A percentile compares a stretch with the other conserved stretches of the same genome.
These are phyloP conservation scores for Erythrolamprus reginae DNA, from an alignment of 2,113 vertebrate genomes.

Conservation along the genomic window DNA sequence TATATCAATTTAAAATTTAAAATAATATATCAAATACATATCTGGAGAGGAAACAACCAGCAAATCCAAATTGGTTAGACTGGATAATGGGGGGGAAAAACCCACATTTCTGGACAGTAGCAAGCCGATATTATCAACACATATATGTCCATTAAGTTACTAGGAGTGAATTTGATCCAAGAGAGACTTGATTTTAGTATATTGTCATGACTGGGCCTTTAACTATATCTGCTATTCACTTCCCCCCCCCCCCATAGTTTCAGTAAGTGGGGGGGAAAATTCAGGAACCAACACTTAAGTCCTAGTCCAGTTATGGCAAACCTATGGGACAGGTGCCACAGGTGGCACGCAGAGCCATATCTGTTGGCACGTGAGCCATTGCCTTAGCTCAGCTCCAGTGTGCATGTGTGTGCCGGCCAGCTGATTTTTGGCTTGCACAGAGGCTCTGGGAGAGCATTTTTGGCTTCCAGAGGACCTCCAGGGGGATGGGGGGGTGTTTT, in stretches of 20 bases:
- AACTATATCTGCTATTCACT: neutral
- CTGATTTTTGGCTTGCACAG: too few species aligned
- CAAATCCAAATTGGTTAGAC: neutral
- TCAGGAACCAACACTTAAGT: neutral
- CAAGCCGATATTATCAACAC: neutral
- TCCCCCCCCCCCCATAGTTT: neutral
- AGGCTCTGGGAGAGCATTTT: too few species aligned
- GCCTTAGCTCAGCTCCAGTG: too few species aligned
- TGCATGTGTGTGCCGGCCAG: too few species aligned
- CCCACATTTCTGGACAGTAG: neutral
- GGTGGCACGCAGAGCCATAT: too few species aligned
- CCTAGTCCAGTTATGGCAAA: too few species aligned
- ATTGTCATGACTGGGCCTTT: neutral
- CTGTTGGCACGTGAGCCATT: too few species aligned
- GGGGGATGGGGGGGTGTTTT: too few species aligned
- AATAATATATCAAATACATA: neutral
- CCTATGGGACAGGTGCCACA: too few species aligned
- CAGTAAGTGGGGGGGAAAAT: neutral
- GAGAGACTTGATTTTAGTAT: neutral
- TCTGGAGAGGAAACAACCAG: neutral
- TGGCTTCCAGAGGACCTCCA: too few species aligned
- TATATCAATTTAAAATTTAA: neutral
- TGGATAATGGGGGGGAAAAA: neutral
- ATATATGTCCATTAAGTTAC: neutral
- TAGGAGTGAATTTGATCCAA: neutral